Evolutionary conservation across 1,140 invertebrate genomes (phyloP).

Genomic region (Dendroctonus valens): DNA sequence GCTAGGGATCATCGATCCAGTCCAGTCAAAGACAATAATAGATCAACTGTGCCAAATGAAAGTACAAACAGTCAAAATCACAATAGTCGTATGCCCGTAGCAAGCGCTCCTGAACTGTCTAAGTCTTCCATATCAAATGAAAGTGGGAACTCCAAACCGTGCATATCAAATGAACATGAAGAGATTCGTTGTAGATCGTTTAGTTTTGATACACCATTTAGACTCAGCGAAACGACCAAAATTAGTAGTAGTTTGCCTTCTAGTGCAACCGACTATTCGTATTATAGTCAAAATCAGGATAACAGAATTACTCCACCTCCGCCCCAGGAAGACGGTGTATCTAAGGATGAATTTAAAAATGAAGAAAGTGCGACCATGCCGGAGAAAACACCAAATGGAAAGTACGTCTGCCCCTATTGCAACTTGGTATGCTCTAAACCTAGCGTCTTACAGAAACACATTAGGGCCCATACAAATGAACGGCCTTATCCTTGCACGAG

Average conservation of each 20-base stretch:
- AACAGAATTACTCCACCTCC: constrained; percentile 1
- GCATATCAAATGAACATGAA: constrained; percentile 44
- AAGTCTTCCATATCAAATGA: constrained; percentile 51
- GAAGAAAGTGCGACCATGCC: constrained; percentile 30
- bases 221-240: constrained; percentile 33
- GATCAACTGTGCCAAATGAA: constrained; percentile 47
- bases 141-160: constrained; percentile 40
- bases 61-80: constrained; percentile 37
- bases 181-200: constrained; percentile 21
- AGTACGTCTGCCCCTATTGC: constrained; percentile 84
- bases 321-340: neutral
- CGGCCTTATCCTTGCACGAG: constrained; percentile 84
- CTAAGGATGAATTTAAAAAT: constrained; percentile 25
- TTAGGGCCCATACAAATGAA: constrained; percentile 89
- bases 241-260: constrained; percentile 38
- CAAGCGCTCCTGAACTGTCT: constrained; percentile 26
- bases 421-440: constrained; percentile 87
- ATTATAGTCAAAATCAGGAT: constrained; percentile 5
- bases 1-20: neutral
- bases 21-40: constrained; percentile 38
- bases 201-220: constrained; percentile 45
- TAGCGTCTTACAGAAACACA: constrained; percentile 91
- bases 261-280: constrained; percentile 38
- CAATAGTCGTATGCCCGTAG: constrained; percentile 19
- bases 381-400: constrained; percentile 49